Percentiles rank a stretch among this genome's conserved stretches.
Conservation (phyloP, 2,113 vertebrate species). For the Motacilla tschutschensis region DNA sequence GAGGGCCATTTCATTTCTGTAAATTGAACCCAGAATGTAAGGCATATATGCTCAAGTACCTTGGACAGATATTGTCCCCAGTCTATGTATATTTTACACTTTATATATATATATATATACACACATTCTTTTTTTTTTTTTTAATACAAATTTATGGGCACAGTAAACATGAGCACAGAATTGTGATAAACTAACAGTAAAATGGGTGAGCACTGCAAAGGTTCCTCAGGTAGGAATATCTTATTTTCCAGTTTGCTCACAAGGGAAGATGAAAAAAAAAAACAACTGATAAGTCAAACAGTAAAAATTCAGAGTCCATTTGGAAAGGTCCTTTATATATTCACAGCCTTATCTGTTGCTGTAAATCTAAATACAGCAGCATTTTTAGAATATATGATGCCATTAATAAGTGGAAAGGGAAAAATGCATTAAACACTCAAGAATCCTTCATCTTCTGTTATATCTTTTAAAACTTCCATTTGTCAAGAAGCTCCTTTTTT, state of each 20-base stretch:
- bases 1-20: slow-evolving; percentile 22
- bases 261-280: neutral
- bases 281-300: neutral
- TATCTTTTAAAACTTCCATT: neutral
- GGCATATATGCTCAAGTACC: slow-evolving; percentile 64
- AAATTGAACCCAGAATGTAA: slow-evolving; percentile 60
- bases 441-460: slow-evolving; percentile 36
- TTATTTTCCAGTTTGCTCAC: slow-evolving; percentile 44
- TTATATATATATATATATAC: neutral
- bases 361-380: slow-evolving; percentile 64
- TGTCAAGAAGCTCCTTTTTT: neutral
- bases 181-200: slow-evolving; percentile 43
- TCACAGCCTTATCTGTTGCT: slow-evolving; percentile 61
- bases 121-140: neutral
- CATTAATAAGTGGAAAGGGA: slow-evolving; percentile 36
- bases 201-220: slow-evolving; percentile 27
- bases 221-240: slow-evolving; percentile 15
- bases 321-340: slow-evolving; percentile 52
- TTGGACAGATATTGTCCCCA: slow-evolving; percentile 50
- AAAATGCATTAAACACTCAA: neutral
- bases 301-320: slow-evolving; percentile 25
- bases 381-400: slow-evolving; percentile 59
- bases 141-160: slow-evolving; percentile 47
- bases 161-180: slow-evolving; percentile 43
- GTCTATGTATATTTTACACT: slow-evolving; percentile 55